Evolutionary conservation across 2,797 vertebrate species (phyloP).

Genomic region (Nothura maculosa): DNA sequence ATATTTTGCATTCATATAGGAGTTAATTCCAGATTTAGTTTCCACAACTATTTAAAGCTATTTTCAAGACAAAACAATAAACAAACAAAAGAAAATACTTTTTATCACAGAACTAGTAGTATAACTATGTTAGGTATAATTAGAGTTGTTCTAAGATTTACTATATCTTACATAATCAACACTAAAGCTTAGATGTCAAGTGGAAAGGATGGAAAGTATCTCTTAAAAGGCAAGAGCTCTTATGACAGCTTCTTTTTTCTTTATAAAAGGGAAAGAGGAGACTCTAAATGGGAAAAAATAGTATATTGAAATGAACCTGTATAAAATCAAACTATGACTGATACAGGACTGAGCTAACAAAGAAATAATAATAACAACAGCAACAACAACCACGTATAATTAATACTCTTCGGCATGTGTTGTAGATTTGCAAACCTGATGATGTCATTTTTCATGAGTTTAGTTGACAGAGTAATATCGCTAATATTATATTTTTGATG

Average conservation of each 20-base stretch:
- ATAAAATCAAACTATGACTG: background rate
- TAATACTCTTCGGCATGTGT: fast-evolving
- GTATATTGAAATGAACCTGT: background rate
- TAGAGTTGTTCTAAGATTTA: background rate
- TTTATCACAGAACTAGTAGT: background rate
- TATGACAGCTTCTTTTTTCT: background rate
- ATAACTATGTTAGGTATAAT: background rate
- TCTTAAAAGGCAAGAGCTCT: background rate
- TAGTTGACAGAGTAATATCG: background rate
- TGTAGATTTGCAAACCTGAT: background rate
- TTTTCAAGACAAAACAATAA: background rate
- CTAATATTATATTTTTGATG: background rate
- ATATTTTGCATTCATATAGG: background rate
- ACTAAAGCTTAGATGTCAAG: background rate
- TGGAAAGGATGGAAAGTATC: background rate
- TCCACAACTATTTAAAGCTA: background rate
- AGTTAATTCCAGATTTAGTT: background rate
- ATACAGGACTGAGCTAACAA: background rate
- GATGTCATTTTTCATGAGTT: background rate
- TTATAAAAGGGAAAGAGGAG: background rate
- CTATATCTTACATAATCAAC: background rate
- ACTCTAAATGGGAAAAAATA: background rate
- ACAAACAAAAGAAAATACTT: background rate
- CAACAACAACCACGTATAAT: too few species aligned
- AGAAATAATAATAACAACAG: background rate